Evolutionary conservation across 1,140 invertebrate species (phyloP), one percentile per base, ranked within the genome.

Genomic region (Amphibalanus amphitrite): DNA sequence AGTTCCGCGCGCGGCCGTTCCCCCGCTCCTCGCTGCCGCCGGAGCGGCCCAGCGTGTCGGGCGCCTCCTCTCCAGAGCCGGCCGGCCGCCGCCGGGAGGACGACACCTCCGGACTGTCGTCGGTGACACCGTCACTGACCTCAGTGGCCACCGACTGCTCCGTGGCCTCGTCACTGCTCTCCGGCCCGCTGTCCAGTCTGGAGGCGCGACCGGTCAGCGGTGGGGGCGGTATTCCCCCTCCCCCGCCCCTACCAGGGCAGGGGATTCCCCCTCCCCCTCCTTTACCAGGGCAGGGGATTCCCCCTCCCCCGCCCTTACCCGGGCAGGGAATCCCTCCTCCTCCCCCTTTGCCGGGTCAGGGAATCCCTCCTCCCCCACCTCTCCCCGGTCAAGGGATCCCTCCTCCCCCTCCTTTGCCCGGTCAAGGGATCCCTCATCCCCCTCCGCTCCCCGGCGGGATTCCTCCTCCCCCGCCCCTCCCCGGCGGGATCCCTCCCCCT

Each of bases 381-480:
- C 15, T 23, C 72, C 47, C 71, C 6, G 67, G 40, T n/a, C 26
- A 67, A 1, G 64, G 64, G 68, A 26, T 26, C 64, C 33, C 64
- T 0, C 65, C 65, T 3, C 33, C 72, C 70, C n/a, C 64, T 4
- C 47, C 15, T 6, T n/a, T 10, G 20, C 26, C 71, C 10, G 65
- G 38, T 29, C n/a, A 65, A 20, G 59, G 47, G 67, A n/a, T 29
- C 68, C 33, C 64, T 59, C 28, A 28, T 0, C 65, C 65, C 0
- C 33, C 72, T 33, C 80, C 77, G 80, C 80, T 23, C 76, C 75
- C 71, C 75, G 70, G 30, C 29, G 17, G 65, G 73, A 74, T 80
- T 67, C 38, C 70, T 67, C n/a, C 64, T 29, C 47, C 15, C 1
- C 33, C n/a, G 0, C 26, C 70, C 17, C 26, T n/a, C 64, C 25